A percentile compares a stretch with the other conserved stretches of the same genome.
These are phyloP conservation scores for Prostheceraeus crozeri DNA, from an alignment of 2,888 invertebrate genomes.

Conservation along the genomic window DNA sequence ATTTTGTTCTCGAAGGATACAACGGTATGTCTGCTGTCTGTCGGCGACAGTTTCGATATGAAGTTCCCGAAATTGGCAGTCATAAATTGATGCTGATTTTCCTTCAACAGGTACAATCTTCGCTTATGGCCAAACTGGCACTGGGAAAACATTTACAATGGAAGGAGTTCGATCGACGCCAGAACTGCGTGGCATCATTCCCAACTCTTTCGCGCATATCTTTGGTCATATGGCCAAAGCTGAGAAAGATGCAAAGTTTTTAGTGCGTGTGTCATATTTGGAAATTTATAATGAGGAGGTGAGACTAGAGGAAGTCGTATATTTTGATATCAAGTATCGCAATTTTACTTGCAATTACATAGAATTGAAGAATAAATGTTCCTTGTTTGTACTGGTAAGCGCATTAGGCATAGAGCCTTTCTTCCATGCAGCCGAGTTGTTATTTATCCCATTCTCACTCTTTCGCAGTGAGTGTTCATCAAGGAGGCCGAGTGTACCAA, in stretches of 20 bases:
- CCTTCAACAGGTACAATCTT: conserved; percentile 63
- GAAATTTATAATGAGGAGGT: conserved; percentile 99
- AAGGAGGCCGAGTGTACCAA: no score
- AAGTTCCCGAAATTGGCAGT: no score
- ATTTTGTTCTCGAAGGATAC: conserved; percentile 88
- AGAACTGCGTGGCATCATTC: conserved; percentile 87
- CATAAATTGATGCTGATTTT: no score
- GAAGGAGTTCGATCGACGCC: conserved; percentile 78
- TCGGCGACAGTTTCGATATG: no score
- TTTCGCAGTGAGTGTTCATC: no score
- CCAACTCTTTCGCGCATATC: conserved; percentile 96
- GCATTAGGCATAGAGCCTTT: no score
- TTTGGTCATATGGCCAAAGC: conserved; percentile 94
- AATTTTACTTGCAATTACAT: no score
- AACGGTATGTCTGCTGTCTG: conserved; percentile 68
- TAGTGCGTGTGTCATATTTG: conserved; percentile 91
- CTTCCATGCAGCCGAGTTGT: no score
- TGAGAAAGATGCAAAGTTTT: conserved; percentile 78
- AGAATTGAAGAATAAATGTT: no score
- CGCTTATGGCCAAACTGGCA: conserved; percentile 69
- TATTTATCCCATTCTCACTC: no score
- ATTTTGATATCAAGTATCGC: no score
- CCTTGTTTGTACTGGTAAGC: no score
- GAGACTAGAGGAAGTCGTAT: neutral
- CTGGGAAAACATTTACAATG: conserved; percentile 98